Base-by-base conservation (phyloP, 2,797 vertebrate species). In the Heliangelus exortis region DNA sequence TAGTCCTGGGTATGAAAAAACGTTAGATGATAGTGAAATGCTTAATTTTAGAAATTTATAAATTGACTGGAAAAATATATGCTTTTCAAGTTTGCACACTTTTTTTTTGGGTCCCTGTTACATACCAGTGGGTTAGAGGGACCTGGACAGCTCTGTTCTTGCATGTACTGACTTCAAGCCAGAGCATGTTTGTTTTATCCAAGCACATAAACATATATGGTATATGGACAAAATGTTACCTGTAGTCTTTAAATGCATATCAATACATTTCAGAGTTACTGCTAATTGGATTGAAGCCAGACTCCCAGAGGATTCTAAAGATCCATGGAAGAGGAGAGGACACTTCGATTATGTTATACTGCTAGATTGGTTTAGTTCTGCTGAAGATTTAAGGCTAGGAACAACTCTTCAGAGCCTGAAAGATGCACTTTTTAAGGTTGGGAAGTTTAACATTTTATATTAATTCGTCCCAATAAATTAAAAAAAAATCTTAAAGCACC, bases 341-440 rank as follows among this genome's bases (percentile, higher is more conserved):
- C 97, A 97, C 78, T 98, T 98, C 77, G 98, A 99, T 95, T 99
- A 99, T 62, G 97, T 99, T 76, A 72, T 99, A 68, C 97, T 99
- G 82, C 97, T 99, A 45, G 99, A 99, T 97, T 99, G 99, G 99
- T 99, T 99, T 96, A 99, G 98, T 97, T 98, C 98, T 76, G 97
- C 98, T 10, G 96, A 97, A 66, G 99, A 99, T 93, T 98, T 99
- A 91, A 97, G 94, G 55, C 92, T 99, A 74, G 99, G 99, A 87
- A 99, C 98, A 90, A 99, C 98, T 33, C 97, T 99, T 45, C 98
- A 98, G 95, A 99, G 99, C 95, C 98, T 99, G 94, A 99, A 99
- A 98, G 99, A 99, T 84, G 99, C 99, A 2, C 98, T 99, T 90
- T 99, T 93, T 96, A 99, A 99, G 98, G 99, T 99, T 95, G 95